Conservation (phyloP, 37 sponge, comb jelly and placozoan species). For the Geodia barretti region DNA sequence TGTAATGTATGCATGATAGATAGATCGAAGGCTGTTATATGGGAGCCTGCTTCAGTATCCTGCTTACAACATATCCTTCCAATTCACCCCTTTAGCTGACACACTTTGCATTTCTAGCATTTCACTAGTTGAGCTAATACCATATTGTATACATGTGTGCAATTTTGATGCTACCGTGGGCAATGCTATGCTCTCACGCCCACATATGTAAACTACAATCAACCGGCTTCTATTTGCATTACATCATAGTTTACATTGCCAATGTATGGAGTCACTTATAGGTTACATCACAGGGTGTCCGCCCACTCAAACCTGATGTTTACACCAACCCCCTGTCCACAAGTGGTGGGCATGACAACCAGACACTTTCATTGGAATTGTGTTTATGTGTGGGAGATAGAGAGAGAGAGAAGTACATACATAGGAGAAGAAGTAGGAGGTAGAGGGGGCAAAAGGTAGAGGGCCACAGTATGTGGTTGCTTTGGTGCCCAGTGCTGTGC, state of each 20-base stretch:
- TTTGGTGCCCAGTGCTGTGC: no score
- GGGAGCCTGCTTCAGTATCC: no score
- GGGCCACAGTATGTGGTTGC: no score
- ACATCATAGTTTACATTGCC: background rate
- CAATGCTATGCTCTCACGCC: background rate
- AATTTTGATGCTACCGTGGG: no score
- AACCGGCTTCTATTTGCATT: background rate
- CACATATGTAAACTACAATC: background rate
- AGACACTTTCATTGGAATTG: background rate
- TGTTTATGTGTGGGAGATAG: background rate
- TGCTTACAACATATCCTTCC: no score
- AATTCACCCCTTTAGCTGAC: no score
- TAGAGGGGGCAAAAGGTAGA: no score
- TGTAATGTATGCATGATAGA: no score
- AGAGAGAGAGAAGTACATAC: background rate
- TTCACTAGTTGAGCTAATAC: no score
- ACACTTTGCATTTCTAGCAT: no score
- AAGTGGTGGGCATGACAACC: background rate
- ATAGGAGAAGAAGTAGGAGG: background rate
- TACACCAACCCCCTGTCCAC: background rate
- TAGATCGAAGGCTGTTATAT: no score
- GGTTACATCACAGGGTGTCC: background rate
- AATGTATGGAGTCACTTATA: background rate
- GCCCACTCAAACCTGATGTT: background rate
- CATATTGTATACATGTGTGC: background rate